phyloP scores from a whole-genome alignment of 2,888 invertebrate genomes.

The Gasteruption jaculator region DNA sequence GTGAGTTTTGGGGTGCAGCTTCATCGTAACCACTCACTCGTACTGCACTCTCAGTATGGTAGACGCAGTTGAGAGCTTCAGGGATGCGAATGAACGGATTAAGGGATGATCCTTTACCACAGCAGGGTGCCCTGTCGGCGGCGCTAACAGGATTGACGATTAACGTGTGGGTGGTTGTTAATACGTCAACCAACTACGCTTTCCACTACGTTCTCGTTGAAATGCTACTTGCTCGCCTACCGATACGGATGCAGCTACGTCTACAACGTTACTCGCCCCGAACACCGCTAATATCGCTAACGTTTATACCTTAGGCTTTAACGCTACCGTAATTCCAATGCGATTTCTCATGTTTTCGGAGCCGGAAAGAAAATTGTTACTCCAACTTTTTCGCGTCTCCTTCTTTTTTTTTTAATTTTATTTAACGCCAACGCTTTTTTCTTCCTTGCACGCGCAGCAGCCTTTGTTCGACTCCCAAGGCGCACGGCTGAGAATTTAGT shows the following conservation, averaged over 20 bases:
- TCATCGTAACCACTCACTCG: slow-evolving; percentile 40
- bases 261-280: neutral
- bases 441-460: too few species aligned
- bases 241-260: neutral
- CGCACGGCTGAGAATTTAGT: too few species aligned
- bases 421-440: too few species aligned
- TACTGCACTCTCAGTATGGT: slow-evolving; percentile 24
- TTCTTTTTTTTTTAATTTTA: too few species aligned
- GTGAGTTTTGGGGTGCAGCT: slow-evolving; percentile 37
- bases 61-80: slow-evolving; percentile 32
- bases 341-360: too few species aligned
- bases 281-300: neutral
- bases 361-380: too few species aligned
- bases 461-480: too few species aligned
- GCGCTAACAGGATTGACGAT: slow-evolving; percentile 43
- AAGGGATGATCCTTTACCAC: slow-evolving; percentile 49
- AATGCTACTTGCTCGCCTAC: neutral
- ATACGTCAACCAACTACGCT: slow-evolving; percentile 16
- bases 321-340: too few species aligned
- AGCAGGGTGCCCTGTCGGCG: slow-evolving; percentile 41
- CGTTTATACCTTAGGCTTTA: too few species aligned
- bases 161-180: slow-evolving; percentile 36
- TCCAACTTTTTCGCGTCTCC: too few species aligned
- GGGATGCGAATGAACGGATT: slow-evolving; percentile 51
- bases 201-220: neutral